Evolutionary conservation across 2,888 invertebrate genomes (phyloP).

Genomic region (Cephus sareptanus): DNA sequence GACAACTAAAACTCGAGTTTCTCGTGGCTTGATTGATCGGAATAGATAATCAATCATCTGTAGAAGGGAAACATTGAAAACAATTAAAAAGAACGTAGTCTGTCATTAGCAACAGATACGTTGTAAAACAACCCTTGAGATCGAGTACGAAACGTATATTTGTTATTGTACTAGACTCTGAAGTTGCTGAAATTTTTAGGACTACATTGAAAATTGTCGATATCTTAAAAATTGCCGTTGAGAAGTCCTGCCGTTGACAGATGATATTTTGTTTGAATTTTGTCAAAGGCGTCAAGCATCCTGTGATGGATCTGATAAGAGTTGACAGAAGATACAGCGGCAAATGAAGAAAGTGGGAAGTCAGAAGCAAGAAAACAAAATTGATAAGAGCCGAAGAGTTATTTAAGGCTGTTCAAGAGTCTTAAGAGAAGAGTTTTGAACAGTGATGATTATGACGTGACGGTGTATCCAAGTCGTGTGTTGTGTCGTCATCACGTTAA

Average conservation of each 20-base stretch:
- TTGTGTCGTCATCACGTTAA: not conserved
- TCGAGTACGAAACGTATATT: not conserved
- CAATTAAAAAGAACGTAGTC: not conserved
- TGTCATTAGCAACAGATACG: not conserved
- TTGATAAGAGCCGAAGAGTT: not conserved
- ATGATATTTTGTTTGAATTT: not conserved
- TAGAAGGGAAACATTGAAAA: not conserved
- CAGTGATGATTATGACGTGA: not conserved
- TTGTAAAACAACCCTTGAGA: not conserved
- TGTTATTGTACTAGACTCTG: not conserved
- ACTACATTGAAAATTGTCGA: not conserved
- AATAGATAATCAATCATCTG: not conserved
- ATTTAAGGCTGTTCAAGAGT: not conserved
- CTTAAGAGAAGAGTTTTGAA: not conserved
- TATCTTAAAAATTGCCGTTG: not conserved
- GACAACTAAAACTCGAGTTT: not conserved
- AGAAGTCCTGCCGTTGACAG: not conserved
- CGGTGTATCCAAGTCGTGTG: not conserved
- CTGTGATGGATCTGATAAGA: not conserved
- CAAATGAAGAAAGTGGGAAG: not conserved
- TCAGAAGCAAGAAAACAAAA: not conserved
- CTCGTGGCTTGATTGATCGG: not conserved
- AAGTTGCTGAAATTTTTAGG: not conserved
- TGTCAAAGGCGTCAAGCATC: not conserved
- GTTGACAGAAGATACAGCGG: not conserved